These are phyloP conservation scores for Dinocampus coccinellae DNA, from an alignment of 2,888 invertebrate genomes.

Conservation along the genomic window DNA sequence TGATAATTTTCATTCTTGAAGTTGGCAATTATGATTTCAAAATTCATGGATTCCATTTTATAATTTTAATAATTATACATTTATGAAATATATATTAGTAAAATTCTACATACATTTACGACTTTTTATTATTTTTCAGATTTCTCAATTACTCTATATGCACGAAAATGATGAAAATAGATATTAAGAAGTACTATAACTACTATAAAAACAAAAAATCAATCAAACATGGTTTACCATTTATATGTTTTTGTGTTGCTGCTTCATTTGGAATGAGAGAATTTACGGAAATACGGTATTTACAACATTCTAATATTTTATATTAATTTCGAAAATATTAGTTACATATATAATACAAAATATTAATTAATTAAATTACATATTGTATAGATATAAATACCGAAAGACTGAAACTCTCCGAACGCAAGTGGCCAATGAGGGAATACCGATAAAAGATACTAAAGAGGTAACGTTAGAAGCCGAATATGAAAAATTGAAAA, in stretches of 20 bases:
- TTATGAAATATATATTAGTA: not conserved
- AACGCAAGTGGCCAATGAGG: not conserved
- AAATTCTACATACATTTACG: not conserved
- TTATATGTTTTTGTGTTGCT: slow-evolving; percentile 18
- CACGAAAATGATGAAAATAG: not conserved
- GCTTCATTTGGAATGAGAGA: slow-evolving; percentile 19
- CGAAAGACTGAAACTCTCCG: not conserved
- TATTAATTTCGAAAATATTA: not conserved
- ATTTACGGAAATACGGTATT: slow-evolving; percentile 21
- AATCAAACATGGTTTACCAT: slow-evolving; percentile 19
- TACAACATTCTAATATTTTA: not conserved
- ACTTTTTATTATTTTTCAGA: not conserved
- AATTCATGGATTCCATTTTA: not conserved
- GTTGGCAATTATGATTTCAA: not conserved
- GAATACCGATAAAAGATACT: not conserved
- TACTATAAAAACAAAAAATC: not conserved
- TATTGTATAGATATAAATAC: slow-evolving; percentile 17
- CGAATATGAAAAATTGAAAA: slow-evolving; percentile 21
- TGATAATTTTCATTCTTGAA: not conserved
- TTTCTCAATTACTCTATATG: not conserved
- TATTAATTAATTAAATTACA: not conserved
- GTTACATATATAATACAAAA: not conserved
- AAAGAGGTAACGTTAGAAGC: slow-evolving; percentile 28
- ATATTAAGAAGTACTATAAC: not conserved
- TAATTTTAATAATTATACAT: not conserved